Percentiles rank a stretch among this genome's conserved stretches.
Conservation (phyloP, 2,888 invertebrate species). For the Carabus problematicus region DNA sequence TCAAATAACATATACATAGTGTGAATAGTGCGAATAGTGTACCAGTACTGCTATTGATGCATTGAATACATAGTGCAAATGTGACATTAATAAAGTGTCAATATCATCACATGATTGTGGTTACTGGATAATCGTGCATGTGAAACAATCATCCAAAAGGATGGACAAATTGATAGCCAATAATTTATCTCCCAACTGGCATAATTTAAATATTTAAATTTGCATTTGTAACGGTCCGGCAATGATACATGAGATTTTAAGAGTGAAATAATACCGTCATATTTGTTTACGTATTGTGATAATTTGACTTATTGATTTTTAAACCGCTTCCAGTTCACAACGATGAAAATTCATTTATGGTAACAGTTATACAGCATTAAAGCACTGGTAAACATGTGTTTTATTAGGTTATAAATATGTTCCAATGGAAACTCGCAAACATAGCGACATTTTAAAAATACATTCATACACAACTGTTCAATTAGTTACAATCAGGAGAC, state of each 20-base stretch:
- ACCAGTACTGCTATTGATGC: too few relatives aligned
- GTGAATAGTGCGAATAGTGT: too few relatives aligned
- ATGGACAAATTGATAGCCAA: constrained; percentile 24
- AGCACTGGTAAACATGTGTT: constrained; percentile 23
- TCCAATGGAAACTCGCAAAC: constrained; percentile 11
- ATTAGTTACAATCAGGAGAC: too few relatives aligned
- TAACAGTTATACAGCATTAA: constrained; percentile 7
- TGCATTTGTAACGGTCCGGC: constrained; percentile 18
- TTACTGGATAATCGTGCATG: constrained; percentile 28
- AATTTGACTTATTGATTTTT: constrained; percentile 41
- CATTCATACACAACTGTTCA: neutral
- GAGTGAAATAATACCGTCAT: constrained; percentile 39
- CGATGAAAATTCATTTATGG: constrained; percentile 31
- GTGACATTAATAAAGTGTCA: too few relatives aligned
- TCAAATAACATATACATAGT: too few relatives aligned
- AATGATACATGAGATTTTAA: constrained; percentile 41
- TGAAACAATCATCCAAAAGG: constrained; percentile 19
- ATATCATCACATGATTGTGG: neutral
- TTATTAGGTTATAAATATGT: constrained; percentile 34
- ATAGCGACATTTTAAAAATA: neutral
- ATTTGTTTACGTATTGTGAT: constrained; percentile 39
- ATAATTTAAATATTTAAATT: constrained; percentile 37
- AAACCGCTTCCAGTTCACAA: constrained; percentile 28
- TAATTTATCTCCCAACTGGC: constrained; percentile 33
- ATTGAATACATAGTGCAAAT: too few relatives aligned